Conservation (phyloP, 2,113 vertebrate genomes). For the Reinhardtius hippoglossoides region DNA sequence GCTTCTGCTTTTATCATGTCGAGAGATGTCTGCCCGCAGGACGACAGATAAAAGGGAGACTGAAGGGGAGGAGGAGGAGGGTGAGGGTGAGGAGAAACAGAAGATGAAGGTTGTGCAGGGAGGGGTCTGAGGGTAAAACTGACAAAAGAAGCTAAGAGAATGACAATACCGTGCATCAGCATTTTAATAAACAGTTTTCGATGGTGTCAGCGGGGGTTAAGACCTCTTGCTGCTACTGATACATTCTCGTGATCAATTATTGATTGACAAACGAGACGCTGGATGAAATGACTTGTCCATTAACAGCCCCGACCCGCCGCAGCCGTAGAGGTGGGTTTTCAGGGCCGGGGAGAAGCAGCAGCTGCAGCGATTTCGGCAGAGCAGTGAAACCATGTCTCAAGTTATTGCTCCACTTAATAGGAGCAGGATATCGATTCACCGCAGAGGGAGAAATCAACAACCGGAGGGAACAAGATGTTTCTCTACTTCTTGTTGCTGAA, state of each 20-base stretch:
- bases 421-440: conserved; percentile 31
- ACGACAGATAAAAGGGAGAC: conserved; percentile 32
- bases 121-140: background rate
- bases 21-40: conserved; percentile 47
- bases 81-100: background rate
- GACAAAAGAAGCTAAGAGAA: background rate
- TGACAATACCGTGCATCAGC: background rate
- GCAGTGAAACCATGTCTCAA: background rate
- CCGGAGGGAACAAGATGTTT: conserved; percentile 13
- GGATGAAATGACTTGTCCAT: background rate
- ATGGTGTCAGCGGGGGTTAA: too few relatives aligned
- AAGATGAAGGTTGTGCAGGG: background rate
- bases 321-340: conserved; percentile 9
- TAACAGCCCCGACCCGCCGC: background rate
- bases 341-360: conserved; percentile 29
- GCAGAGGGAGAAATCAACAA: conserved; percentile 11
- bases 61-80: background rate
- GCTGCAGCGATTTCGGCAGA: conserved; percentile 37
- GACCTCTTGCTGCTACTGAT: too few relatives aligned
- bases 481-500: background rate
- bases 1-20: conserved; percentile 38
- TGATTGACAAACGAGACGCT: too few relatives aligned
- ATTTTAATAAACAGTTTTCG: background rate
- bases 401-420: conserved; percentile 30
- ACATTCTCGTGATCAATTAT: background rate